phyloP scores from a whole-genome alignment of 2,888 invertebrate species.

The Parthenolecanium corni region DNA sequence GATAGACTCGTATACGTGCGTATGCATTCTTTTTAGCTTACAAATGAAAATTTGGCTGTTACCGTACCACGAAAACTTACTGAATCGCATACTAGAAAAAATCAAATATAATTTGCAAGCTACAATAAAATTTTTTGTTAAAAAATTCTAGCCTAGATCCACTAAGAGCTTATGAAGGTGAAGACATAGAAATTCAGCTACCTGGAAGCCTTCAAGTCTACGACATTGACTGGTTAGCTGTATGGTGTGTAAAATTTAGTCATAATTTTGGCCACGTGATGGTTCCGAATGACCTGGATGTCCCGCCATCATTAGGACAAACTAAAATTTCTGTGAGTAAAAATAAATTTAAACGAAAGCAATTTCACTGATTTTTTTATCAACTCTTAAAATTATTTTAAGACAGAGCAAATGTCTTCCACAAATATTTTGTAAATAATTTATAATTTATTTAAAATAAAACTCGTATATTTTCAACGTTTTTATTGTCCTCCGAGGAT shows the following conservation, averaged over 20 bases:
- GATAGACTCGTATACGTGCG: too few species aligned
- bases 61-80: too few species aligned
- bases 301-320: conserved; percentile 80
- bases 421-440: too few species aligned
- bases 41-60: too few species aligned
- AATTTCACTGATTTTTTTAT: neutral
- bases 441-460: too few species aligned
- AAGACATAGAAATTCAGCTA: conserved; percentile 80
- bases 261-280: conserved; percentile 85
- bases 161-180: conserved; percentile 74
- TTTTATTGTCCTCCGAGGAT: too few species aligned
- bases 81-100: too few species aligned
- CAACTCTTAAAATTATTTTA: too few species aligned
- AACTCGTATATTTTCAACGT: too few species aligned
- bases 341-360: neutral
- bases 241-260: conserved; percentile 81
- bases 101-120: too few species aligned
- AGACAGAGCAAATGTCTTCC: too few species aligned
- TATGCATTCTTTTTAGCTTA: too few species aligned
- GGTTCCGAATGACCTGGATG: conserved; percentile 75
- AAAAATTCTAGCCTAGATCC: conserved; percentile 52
- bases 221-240: conserved; percentile 82
- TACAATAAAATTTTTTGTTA: neutral
- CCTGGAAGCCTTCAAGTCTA: conserved; percentile 74
- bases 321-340: conserved; percentile 70